These are phyloP conservation scores for Microtus richardsoni DNA, from an alignment of 2,113 vertebrate species.

Conservation along the genomic window DNA sequence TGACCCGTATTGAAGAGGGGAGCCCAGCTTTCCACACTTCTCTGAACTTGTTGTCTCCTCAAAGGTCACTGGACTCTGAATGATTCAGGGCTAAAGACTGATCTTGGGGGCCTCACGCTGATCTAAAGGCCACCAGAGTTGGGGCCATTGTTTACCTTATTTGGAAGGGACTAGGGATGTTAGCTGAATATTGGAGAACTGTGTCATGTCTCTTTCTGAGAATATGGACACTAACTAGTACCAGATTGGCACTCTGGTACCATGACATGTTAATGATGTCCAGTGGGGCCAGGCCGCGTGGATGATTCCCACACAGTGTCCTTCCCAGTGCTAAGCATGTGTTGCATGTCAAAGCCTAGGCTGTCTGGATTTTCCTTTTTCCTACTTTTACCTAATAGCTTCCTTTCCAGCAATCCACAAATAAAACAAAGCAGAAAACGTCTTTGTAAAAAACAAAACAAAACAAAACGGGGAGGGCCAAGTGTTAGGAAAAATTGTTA, in stretches of 20 bases:
- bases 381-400: slow-evolving; percentile 43
- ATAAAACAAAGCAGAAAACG: slow-evolving; percentile 7
- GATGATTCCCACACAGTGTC: not conserved
- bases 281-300: not conserved
- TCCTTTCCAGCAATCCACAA: slow-evolving; percentile 57
- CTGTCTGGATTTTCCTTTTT: slow-evolving; percentile 44
- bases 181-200: slow-evolving; percentile 48
- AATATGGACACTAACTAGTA: not conserved
- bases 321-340: slow-evolving; percentile 51
- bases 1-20: slow-evolving; percentile 29
- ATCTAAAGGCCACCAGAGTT: slow-evolving; percentile 17
- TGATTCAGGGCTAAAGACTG: slow-evolving; percentile 11
- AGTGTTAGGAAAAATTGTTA: slow-evolving; percentile 52
- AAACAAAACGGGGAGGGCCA: not conserved
- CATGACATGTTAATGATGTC: slow-evolving; percentile 21
- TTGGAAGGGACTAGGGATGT: not conserved
- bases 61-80: slow-evolving; percentile 16
- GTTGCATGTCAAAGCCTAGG: slow-evolving; percentile 63
- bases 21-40: slow-evolving; percentile 47
- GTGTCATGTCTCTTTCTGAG: slow-evolving; percentile 33
- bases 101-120: slow-evolving; percentile 13
- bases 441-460: not conserved
- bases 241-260: not conserved
- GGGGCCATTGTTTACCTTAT: slow-evolving; percentile 17
- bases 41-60: slow-evolving; percentile 32